Evolutionary conservation across 2,797 vertebrate genomes (phyloP).

Genomic region (Loriculus beryllinus): DNA sequence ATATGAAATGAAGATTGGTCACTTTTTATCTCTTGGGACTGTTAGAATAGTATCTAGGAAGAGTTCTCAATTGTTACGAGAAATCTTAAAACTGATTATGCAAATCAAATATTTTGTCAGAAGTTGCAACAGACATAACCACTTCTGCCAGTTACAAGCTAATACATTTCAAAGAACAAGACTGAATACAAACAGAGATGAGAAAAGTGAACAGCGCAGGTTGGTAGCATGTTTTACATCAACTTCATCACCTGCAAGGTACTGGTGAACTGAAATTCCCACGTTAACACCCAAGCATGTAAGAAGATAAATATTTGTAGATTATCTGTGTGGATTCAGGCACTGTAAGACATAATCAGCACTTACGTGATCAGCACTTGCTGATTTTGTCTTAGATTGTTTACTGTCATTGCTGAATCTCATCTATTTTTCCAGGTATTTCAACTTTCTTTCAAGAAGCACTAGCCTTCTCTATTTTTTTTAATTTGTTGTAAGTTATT

Average conservation of each 20-base stretch:
- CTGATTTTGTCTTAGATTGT: not conserved
- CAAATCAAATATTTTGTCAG: not conserved
- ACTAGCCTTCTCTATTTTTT: not conserved
- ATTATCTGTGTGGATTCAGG: not conserved
- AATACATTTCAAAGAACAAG: not conserved
- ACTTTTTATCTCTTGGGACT: not conserved
- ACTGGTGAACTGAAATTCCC: not conserved
- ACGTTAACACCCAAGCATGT: not conserved
- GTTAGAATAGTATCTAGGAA: not conserved
- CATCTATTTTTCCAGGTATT: not conserved
- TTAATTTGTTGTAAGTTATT: not conserved
- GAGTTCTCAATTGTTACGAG: not conserved
- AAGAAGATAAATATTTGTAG: not conserved
- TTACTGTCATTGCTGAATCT: not conserved
- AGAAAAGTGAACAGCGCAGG: not conserved
- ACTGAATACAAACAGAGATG: not conserved
- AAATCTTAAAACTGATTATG: not conserved
- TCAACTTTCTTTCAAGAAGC: not conserved
- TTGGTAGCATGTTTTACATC: not conserved
- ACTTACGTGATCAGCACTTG: accelerated
- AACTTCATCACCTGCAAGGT: not conserved
- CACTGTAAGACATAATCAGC: not conserved
- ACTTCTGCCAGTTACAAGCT: not conserved
- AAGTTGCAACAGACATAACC: not conserved
- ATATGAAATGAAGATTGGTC: not conserved